Evolutionary conservation across 2,113 vertebrate species (phyloP).

Genomic region (Gopherus flavomarginatus): DNA sequence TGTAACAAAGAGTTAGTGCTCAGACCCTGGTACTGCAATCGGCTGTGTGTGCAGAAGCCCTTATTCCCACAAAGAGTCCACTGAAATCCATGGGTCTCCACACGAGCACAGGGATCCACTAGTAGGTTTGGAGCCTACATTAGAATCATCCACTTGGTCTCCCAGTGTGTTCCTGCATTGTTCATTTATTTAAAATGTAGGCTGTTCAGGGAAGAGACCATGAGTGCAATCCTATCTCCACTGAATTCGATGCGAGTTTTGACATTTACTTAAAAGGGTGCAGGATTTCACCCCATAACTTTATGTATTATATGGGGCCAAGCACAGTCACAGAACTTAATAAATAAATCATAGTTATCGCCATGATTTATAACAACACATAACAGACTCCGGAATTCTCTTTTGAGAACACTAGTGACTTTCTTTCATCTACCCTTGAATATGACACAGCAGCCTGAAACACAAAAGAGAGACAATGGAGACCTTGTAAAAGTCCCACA

Average conservation of each 20-base stretch:
- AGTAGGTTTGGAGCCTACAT: not conserved
- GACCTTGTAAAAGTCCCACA: not conserved
- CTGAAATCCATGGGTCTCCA: not conserved
- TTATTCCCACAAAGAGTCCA: not conserved
- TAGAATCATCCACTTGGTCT: not conserved
- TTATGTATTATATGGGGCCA: not conserved
- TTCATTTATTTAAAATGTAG: not conserved
- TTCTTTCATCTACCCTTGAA: not conserved
- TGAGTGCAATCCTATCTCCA: not conserved
- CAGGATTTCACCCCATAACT: not conserved
- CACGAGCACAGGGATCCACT: not conserved
- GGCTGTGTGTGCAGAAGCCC: not conserved
- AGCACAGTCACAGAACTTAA: not conserved
- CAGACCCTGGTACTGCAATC: not conserved
- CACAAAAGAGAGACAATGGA: not conserved
- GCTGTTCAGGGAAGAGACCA: rapidly evolving
- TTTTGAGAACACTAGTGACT: not conserved
- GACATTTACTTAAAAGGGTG: no score
- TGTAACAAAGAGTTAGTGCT: not conserved
- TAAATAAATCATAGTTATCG: not conserved
- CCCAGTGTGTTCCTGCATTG: not conserved
- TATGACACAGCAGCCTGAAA: not conserved
- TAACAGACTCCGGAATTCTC: not conserved
- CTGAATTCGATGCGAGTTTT: not conserved
- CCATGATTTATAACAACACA: not conserved